Percentiles rank a stretch among this genome's conserved stretches.
These are phyloP conservation scores for Sialia sialis DNA, from an alignment of 2,113 vertebrate genomes.

Conservation along the genomic window DNA sequence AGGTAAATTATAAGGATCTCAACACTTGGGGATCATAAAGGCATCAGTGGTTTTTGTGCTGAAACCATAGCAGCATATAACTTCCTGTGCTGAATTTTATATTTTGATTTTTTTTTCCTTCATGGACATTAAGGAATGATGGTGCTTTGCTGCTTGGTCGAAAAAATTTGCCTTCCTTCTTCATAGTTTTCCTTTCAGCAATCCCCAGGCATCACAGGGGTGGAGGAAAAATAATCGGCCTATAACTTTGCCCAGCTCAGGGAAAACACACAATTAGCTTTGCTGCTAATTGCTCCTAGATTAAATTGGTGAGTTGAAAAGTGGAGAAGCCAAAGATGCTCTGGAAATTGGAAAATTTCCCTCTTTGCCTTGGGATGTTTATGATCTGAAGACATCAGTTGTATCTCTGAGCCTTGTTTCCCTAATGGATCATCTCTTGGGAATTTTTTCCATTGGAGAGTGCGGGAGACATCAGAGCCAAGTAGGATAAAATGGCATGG, in stretches of 20 bases:
- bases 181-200: neutral
- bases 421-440: neutral
- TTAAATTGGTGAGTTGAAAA: neutral
- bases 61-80: neutral
- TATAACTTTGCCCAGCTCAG: constrained; percentile 13
- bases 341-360: neutral
- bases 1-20: neutral
- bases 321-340: neutral
- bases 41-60: neutral
- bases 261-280: neutral
- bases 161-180: neutral
- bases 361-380: neutral
- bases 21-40: neutral
- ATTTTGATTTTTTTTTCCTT: neutral
- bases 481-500: neutral
- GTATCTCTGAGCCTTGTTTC: neutral
- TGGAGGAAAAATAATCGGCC: constrained; percentile 34
- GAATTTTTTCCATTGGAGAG: neutral
- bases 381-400: neutral
- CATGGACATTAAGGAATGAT: neutral
- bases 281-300: neutral
- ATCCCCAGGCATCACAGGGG: neutral
- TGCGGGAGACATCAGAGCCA: neutral
- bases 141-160: neutral
- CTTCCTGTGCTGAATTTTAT: neutral